Percentiles rank a stretch among this genome's conserved stretches.
Evolutionary conservation across 2,888 invertebrate genomes (phyloP).

Genomic region (Tortrix viridana): DNA sequence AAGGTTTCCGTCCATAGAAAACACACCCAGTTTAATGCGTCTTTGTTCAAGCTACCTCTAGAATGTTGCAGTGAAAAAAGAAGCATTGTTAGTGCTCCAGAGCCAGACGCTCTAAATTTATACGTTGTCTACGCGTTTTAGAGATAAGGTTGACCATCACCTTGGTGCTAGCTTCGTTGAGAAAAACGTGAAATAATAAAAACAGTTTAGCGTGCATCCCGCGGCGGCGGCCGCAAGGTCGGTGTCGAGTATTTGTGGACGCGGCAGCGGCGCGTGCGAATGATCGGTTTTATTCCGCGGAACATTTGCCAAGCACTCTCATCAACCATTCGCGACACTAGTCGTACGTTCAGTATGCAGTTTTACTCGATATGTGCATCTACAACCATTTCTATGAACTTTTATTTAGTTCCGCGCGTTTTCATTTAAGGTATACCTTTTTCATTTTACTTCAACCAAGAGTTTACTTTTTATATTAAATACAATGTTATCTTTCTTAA

Average conservation of each 20-base stretch:
- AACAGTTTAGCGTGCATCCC: slow-evolving; percentile 72
- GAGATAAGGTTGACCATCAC: slow-evolving; percentile 66
- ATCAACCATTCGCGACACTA: slow-evolving; percentile 46
- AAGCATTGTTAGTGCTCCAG: slow-evolving; percentile 7
- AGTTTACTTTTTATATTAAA: not conserved
- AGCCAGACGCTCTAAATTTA: slow-evolving; percentile 22
- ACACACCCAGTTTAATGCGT: not conserved
- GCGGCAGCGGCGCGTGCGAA: slow-evolving; percentile 63
- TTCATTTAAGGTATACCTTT: not conserved
- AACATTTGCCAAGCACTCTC: slow-evolving; percentile 60
- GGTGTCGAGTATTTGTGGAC: slow-evolving; percentile 79
- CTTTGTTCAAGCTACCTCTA: not conserved
- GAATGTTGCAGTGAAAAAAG: too few relatives aligned
- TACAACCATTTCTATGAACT: not conserved
- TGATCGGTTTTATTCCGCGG: slow-evolving; percentile 64
- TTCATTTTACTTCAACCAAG: not conserved
- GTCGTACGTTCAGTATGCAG: slow-evolving; percentile 23
- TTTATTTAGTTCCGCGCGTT: too few relatives aligned
- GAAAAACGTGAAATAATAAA: slow-evolving; percentile 76
- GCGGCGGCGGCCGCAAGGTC: slow-evolving; percentile 71
- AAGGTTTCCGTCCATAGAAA: slow-evolving; percentile 8
- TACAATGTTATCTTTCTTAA: not conserved
- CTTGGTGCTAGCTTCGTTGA: slow-evolving; percentile 64
- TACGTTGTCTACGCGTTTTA: slow-evolving; percentile 21
- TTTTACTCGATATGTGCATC: slow-evolving; percentile 23